Conservation (phyloP, 1,140 invertebrate genomes). For the Cydia pomonella region DNA sequence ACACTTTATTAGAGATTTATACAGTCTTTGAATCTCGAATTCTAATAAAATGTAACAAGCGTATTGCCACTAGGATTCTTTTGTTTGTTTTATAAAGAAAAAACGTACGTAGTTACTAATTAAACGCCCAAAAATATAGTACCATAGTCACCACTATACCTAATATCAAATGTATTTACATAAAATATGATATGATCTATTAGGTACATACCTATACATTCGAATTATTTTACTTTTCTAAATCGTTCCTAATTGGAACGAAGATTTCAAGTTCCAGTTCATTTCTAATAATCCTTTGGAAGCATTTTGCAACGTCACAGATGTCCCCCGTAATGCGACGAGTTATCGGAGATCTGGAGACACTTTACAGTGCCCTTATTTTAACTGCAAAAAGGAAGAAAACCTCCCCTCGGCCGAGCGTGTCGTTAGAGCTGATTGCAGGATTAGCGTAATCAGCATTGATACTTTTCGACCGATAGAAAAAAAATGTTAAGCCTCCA, state of each 20-base stretch:
- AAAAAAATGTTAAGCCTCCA: constrained; percentile 15
- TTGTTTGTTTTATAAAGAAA: too few species aligned
- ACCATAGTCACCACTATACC: background rate
- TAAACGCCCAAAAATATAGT: background rate
- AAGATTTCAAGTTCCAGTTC: background rate
- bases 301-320: constrained; percentile 22
- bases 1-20: too few species aligned
- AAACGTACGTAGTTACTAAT: background rate
- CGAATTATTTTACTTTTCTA: background rate
- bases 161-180: background rate
- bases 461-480: constrained; percentile 18
- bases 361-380: constrained; percentile 28
- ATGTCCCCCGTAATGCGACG: constrained; percentile 16
- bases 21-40: too few species aligned
- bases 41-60: too few species aligned
- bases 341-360: constrained; percentile 20
- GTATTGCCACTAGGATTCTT: too few species aligned
- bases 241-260: background rate
- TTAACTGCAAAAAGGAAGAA: constrained; percentile 27
- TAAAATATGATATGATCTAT: background rate
- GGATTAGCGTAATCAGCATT: constrained; percentile 29
- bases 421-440: constrained; percentile 32
- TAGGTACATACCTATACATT: background rate
- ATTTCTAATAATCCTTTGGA: constrained; percentile 13
- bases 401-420: constrained; percentile 16